Evolutionary conservation across 2,888 invertebrate species (phyloP).

Genomic region (Tyria jacobaeae): DNA sequence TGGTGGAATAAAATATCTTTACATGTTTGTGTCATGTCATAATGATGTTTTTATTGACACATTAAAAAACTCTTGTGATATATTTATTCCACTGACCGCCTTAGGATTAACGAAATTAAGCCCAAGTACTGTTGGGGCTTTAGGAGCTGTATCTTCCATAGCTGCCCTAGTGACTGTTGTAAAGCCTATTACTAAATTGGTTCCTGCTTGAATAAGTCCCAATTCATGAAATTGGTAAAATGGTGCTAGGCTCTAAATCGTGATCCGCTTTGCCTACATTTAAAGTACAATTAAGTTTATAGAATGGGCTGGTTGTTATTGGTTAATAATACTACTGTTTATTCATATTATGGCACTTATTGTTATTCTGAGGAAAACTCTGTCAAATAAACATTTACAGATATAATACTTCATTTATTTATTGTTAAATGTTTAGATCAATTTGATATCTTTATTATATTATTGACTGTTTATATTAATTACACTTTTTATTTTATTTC

Average conservation of each 20-base stretch:
- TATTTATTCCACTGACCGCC: slow-evolving; percentile 94
- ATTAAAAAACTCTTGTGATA: slow-evolving; percentile 94
- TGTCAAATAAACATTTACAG: not conserved
- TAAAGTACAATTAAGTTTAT: slow-evolving; percentile 5
- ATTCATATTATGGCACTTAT: not conserved
- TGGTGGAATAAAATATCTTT: slow-evolving; percentile 64
- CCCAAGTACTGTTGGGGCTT: slow-evolving; percentile 91
- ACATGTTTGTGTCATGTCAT: slow-evolving; percentile 69
- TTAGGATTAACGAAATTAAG: slow-evolving; percentile 92
- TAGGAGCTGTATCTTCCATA: slow-evolving; percentile 93
- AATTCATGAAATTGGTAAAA: slow-evolving; percentile 6
- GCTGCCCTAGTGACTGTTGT: slow-evolving; percentile 92
- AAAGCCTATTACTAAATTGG: slow-evolving; percentile 92
- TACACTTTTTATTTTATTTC: too few species aligned
- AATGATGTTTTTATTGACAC: slow-evolving; percentile 93
- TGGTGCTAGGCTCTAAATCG: slow-evolving; percentile 42
- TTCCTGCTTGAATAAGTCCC: slow-evolving; percentile 79
- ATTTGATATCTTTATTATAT: not conserved
- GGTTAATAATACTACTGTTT: slow-evolving; percentile 5
- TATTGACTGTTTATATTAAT: not conserved
- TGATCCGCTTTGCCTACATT: slow-evolving; percentile 8
- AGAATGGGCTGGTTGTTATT: not conserved
- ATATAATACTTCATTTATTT: not conserved
- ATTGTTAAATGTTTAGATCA: not conserved
- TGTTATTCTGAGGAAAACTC: not conserved